Evolutionary conservation across 2,888 invertebrate species (phyloP), one percentile per base, ranked within the genome.

Genomic region (Omphaloscelis lunosa): DNA sequence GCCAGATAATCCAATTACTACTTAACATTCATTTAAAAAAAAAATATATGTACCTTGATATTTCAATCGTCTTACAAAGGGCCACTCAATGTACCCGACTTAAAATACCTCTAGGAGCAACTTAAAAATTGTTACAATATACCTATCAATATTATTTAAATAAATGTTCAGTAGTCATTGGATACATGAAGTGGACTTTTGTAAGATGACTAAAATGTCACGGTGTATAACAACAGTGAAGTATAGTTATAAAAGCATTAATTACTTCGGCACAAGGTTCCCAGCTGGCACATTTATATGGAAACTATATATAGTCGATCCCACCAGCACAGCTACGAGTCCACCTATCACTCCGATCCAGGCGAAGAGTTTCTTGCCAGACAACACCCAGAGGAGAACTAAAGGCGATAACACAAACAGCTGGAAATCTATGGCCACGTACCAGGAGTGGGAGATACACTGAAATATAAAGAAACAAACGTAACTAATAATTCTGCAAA

Each of bases 351-450:
- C 20, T 27, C 61, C 69, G 9, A 70, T 41, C 69, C 69, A 70
- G 8, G 69, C 69, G 27, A 27, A 61, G 6, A 2, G 27, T 27
- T 70, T 70, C 41, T 41, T 70, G 39, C 27, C 69, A 27, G 69
- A 41, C 12, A 61, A 15, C 41, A 61, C 27, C 20, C 20, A 70
- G 3, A 70, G 15, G 0, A 70, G 61, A 9, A 70, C 69, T 27
- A 70, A 23, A 61, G 69, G 69, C 1, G 69, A 70, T 41, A 61
- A 9, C 15, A 70, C 9, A 8, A 41, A 39, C 27, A 70, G 23
- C 27, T 70, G 69, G 39, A 70, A 70, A 27, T 70, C 69, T 61
- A 70, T 70, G 9, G 69, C 41, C 15, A 61, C 69, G 61, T 70
- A 70, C 69, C 69, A 70, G 15, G 69, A 27, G 62, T 70, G 69